These are phyloP conservation scores for Conus canariensis DNA, from an alignment of 2,888 invertebrate species.

Conservation along the genomic window DNA sequence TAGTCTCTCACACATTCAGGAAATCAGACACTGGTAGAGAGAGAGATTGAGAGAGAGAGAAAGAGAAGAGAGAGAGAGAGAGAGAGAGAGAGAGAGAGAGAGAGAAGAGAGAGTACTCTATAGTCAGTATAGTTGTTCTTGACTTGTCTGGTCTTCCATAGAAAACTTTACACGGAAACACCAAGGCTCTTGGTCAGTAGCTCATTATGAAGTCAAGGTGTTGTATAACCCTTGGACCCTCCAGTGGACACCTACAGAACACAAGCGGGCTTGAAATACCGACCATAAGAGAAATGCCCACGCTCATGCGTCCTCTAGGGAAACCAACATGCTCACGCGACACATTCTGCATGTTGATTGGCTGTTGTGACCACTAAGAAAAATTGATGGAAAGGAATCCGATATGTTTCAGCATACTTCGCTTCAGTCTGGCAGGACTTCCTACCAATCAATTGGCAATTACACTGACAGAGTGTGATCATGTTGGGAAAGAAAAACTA, in stretches of 20 bases:
- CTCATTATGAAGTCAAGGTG: too few species aligned
- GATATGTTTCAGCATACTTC: slow-evolving; percentile 43
- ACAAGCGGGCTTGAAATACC: slow-evolving; percentile 26
- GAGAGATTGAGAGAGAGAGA: too few species aligned
- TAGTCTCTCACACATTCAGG: neutral
- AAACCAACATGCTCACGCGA: slow-evolving; percentile 29
- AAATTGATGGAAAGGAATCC: slow-evolving; percentile 43
- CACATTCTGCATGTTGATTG: slow-evolving; percentile 42
- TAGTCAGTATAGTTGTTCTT: too few species aligned
- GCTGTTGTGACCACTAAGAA: slow-evolving; percentile 38
- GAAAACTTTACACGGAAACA: too few species aligned
- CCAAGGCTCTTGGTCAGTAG: too few species aligned
- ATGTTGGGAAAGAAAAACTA: neutral
- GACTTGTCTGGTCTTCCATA: too few species aligned
- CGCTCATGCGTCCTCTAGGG: slow-evolving; percentile 22
- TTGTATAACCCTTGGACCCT: neutral
- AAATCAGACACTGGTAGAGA: neutral
- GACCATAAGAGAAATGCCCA: too few species aligned
- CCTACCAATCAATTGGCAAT: slow-evolving; percentile 40
- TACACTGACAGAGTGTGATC: slow-evolving; percentile 40
- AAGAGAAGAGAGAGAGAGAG: too few species aligned
- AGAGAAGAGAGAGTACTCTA: too few species aligned
- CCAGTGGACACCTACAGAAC: slow-evolving; percentile 25
- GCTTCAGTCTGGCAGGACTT: slow-evolving; percentile 16
- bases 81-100: too few species aligned